Base-by-base conservation (phyloP, 2,797 vertebrate species). In the Acropternis orthonyx region DNA sequence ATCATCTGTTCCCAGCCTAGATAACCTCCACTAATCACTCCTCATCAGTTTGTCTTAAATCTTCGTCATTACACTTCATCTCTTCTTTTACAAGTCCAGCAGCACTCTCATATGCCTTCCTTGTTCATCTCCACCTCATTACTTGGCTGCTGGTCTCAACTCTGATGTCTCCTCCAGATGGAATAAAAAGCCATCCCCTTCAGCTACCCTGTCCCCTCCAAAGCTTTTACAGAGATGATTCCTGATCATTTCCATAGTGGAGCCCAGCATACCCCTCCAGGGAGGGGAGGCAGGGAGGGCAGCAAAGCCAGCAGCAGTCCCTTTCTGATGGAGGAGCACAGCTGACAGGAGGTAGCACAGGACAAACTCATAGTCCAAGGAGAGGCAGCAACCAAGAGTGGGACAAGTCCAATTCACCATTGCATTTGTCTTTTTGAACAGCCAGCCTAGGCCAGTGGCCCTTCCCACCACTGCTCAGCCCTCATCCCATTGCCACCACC, bases 401-500 rank as follows among this genome's bases (percentile, higher is more conserved):
- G 12, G 14, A 10, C 62, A 92, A 75, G 28, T 9, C 52, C 32
- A 65, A 22, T 4, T 10, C 17, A 2, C 32, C 30, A n/a, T 5
- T 5, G 1, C 16, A 65, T 36, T 12, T 12, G 4, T 23, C 37
- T 17, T 39, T 76, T 61, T 20, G 8, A 89, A 49, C 14, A 78
- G 32, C 37, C 55, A 74, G 24, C 24, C n/a, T 22, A 12, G 22
- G 20, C 55, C 41, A 9, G 13, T 54, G 18, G 21, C n/a, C 20
- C 23, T 34, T 68, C 8, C 41, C 28, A 48, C 9, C 8, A 8
- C 41, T 9, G 7, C 30, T 55, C 43, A 93, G n/a, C 12, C 16
- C n/a, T 75, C 46, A 24, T 61, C 22, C 37, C 1, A 0, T 34
- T 21, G 12, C 5, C 15, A 9, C 11, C 7, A 27, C 7, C 48